These are phyloP conservation scores for Siphamia tubifer DNA, from an alignment of 2,113 vertebrate genomes.

Conservation along the genomic window DNA sequence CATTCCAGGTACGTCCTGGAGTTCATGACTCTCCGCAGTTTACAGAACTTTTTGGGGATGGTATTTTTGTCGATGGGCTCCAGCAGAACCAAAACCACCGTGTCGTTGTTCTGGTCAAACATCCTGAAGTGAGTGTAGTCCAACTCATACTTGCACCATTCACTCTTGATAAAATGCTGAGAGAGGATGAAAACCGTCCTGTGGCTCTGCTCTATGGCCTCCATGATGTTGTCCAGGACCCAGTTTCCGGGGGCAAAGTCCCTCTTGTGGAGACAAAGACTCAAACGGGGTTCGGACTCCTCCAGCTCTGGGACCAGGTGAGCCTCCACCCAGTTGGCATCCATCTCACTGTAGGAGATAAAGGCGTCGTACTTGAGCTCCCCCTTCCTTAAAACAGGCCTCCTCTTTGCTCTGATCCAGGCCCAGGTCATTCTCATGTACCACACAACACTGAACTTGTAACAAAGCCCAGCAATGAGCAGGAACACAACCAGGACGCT, in stretches of 20 bases:
- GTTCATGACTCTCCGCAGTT: constrained; percentile 86
- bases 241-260: constrained; percentile 86
- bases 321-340: constrained; percentile 86
- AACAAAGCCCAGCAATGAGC: constrained; percentile 54
- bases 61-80: constrained; percentile 82
- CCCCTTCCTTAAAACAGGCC: constrained; percentile 57
- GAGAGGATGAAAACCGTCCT: constrained; percentile 87
- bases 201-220: constrained; percentile 85
- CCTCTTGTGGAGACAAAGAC: constrained; percentile 85
- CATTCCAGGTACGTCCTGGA: constrained; percentile 89
- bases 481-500: constrained; percentile 63
- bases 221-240: constrained; percentile 88
- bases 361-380: constrained; percentile 84
- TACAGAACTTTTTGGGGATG: constrained; percentile 85
- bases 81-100: constrained; percentile 82
- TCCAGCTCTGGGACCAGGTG: constrained; percentile 84
- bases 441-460: constrained; percentile 80
- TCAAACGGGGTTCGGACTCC: constrained; percentile 64
- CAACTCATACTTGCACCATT: constrained; percentile 91
- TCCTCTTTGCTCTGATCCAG: constrained; percentile 86
- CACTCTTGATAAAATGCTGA: constrained; percentile 84
- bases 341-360: constrained; percentile 87
- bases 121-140: constrained; percentile 90
- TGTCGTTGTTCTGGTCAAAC: constrained; percentile 84
- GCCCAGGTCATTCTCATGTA: constrained; percentile 87